Percentiles rank a stretch among this genome's conserved stretches.
Conservation (phyloP, 2,888 invertebrate species). For the Tetranychus piercei region DNA sequence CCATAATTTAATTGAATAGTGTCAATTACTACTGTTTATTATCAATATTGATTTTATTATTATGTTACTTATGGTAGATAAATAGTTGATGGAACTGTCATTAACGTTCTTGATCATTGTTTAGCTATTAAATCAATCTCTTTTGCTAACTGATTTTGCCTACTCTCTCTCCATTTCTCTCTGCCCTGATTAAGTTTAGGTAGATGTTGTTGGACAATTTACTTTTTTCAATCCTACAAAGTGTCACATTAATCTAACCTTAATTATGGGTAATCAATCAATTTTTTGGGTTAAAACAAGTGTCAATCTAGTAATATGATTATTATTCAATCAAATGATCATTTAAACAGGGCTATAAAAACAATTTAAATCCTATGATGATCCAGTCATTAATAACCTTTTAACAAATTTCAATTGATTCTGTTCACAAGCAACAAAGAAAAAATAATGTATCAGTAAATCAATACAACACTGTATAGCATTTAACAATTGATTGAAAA, state of each 20-base stretch:
- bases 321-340: not conserved
- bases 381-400: no score
- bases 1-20: not conserved
- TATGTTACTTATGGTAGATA: not conserved
- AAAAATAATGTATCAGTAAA: no score
- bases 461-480: no score
- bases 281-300: not conserved
- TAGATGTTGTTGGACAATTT: no score
- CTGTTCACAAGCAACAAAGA: no score
- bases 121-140: not conserved
- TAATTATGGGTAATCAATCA: not conserved
- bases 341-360: not conserved
- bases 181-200: no score
- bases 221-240: no score
- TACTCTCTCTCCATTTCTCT: no score
- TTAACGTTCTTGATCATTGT: not conserved
- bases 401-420: no score
- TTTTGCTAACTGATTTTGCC: no score
- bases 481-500: no score
- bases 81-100: not conserved
- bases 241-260: not conserved
- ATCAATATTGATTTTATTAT: not conserved
- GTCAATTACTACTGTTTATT: not conserved
- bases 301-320: not conserved
- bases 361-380: not conserved